Base-by-base conservation (phyloP, 2,113 vertebrate species). In the Calidris pugnax region DNA sequence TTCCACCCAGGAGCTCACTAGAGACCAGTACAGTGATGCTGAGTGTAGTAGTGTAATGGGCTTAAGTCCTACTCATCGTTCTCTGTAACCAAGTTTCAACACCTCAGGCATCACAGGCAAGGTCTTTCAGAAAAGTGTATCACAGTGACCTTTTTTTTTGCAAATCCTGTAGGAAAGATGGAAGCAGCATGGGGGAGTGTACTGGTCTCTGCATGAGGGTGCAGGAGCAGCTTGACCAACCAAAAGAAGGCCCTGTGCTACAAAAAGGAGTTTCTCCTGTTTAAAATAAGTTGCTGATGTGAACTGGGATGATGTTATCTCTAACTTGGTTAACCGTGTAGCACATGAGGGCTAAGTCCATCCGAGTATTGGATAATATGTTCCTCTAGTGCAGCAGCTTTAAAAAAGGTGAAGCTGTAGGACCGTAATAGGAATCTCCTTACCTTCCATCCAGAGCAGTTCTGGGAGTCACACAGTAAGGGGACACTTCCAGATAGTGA, bases 11-110 rank as follows among this genome's bases (percentile, higher is more conserved):
- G 27, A 68, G 33, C 43, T 89, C 73, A 47, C 35, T 82, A 51
- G 76, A 84, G 47, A 76, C 47, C 39, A 78, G 43, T n/a, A 9
- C 41, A 39, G 39, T 57, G 19, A 6, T 82, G 62, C 69, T 87
- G 69, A 85, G 39, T n/a, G 35, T 39, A 63, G 23, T 10, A 77
- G 41, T 33, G 45, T 89, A 93, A 94, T 51, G 79, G 55, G 45
- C 64, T 95, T 86, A 90, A 50, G 45, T 80, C 47, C 55, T 67
- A 47, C 73, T 94, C 63, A 69, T 92, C 48, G 71, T 69, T 91
- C 62, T 28, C 7, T 81, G 51, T 86, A 90, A 47, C 47, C 64
- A 81, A 22, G 56, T 89, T 91, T 89, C 85, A 73, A 51, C 63
- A 91, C 82, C 77, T 60, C 35, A 39, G 60, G n/a, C 43, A 67